Percentiles rank a stretch among this genome's conserved stretches.
Conservation (phyloP, 2,797 vertebrate species). For the Lacerta bilineata region DNA sequence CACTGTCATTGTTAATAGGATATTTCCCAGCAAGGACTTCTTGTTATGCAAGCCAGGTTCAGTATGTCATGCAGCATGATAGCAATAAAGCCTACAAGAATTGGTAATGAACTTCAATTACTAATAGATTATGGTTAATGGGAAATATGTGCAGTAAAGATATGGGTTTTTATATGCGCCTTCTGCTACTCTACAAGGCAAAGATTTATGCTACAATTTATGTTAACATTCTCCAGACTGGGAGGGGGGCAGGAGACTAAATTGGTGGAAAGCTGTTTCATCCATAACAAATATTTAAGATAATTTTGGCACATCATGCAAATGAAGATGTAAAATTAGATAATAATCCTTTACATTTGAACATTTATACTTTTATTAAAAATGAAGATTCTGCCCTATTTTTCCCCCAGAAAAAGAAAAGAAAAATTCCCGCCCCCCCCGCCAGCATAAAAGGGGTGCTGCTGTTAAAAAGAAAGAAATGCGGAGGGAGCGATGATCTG, state of each 20-base stretch:
- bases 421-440: slow-evolving; percentile 57
- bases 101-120: slow-evolving; percentile 98
- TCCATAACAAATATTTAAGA: slow-evolving; percentile 82
- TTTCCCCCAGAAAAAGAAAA: not conserved
- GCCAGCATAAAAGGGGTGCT: slow-evolving; percentile 57
- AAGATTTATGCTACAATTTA: slow-evolving; percentile 85
- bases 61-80: slow-evolving; percentile 88
- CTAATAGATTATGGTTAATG: slow-evolving; percentile 96
- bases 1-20: slow-evolving; percentile 91
- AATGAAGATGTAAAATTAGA: slow-evolving; percentile 80
- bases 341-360: slow-evolving; percentile 80
- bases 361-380: slow-evolving; percentile 78
- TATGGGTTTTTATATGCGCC: slow-evolving; percentile 83
- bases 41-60: slow-evolving; percentile 93
- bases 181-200: slow-evolving; percentile 84
- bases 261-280: slow-evolving; percentile 79
- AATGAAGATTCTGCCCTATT: slow-evolving; percentile 65
- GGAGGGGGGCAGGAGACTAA: slow-evolving; percentile 59
- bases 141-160: slow-evolving; percentile 90
- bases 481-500: slow-evolving; percentile 38
- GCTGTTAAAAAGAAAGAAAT: slow-evolving; percentile 22
- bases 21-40: slow-evolving; percentile 90
- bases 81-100: slow-evolving; percentile 92
- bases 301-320: slow-evolving; percentile 78
- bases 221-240: slow-evolving; percentile 79